A percentile compares a stretch with the other conserved stretches of the same genome.
These are phyloP conservation scores for Scaptomyza parva DNA, from an alignment of 2,888 invertebrate genomes.

Conservation along the genomic window DNA sequence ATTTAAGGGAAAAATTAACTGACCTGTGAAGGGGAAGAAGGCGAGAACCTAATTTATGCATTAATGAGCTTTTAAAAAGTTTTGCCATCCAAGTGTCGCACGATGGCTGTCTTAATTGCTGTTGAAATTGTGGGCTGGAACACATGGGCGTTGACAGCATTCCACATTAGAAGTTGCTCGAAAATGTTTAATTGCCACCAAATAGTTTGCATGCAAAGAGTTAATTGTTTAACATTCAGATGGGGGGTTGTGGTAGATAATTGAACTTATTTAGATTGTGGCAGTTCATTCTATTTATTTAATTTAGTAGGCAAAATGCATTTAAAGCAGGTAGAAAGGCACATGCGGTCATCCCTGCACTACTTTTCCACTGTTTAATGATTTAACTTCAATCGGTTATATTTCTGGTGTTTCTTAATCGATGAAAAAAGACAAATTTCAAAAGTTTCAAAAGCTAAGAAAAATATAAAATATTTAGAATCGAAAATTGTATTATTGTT, in stretches of 20 bases:
- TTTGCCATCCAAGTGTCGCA: slow-evolving; percentile 46
- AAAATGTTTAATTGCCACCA: slow-evolving; percentile 59
- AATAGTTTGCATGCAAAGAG: slow-evolving; percentile 2
- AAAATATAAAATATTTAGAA: too few relatives aligned
- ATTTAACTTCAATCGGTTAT: too few relatives aligned
- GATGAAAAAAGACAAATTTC: too few relatives aligned
- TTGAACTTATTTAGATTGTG: background rate
- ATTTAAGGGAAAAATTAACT: slow-evolving; percentile 48
- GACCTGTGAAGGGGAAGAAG: background rate
- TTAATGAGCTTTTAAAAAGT: slow-evolving; percentile 80
- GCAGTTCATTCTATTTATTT: too few relatives aligned
- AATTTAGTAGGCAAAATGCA: too few relatives aligned
- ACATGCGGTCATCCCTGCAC: too few relatives aligned
- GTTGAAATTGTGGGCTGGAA: slow-evolving; percentile 3
- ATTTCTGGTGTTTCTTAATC: too few relatives aligned
- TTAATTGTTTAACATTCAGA: background rate
- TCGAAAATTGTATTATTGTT: too few relatives aligned
- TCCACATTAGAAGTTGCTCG: slow-evolving; percentile 15
- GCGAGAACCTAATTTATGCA: slow-evolving; percentile 64
- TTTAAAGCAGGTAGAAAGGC: too few relatives aligned
- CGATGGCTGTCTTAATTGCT: slow-evolving; percentile 41
- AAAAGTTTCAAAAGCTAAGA: too few relatives aligned
- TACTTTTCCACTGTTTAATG: too few relatives aligned
- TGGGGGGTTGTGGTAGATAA: too few relatives aligned
- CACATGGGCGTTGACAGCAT: slow-evolving; percentile 22